These are phyloP conservation scores for Pycnomerus fuliginosus DNA, from an alignment of 2,888 invertebrate species.

Conservation along the genomic window DNA sequence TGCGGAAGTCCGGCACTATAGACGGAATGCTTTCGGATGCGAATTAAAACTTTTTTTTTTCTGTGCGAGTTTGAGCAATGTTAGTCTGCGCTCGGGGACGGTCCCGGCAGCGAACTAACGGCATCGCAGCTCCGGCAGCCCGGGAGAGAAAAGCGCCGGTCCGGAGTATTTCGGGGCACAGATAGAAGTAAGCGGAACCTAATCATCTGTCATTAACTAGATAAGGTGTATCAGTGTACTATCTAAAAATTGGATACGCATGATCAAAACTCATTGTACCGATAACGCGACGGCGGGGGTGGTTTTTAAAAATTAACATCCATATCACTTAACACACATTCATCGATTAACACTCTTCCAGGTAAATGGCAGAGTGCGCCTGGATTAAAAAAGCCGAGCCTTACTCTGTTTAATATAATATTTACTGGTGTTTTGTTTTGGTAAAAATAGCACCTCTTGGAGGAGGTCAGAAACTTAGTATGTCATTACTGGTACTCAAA, in stretches of 20 bases:
- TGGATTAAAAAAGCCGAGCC: too few species aligned
- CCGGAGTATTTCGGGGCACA: slow-evolving; percentile 51
- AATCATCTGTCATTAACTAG: slow-evolving; percentile 21
- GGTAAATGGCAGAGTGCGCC: too few species aligned
- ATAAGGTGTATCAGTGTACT: slow-evolving; percentile 21
- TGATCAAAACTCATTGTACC: slow-evolving; percentile 13
- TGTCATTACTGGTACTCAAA: too few species aligned
- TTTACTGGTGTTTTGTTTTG: too few species aligned
- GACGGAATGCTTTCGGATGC: slow-evolving; percentile 13
- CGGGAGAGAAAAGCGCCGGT: slow-evolving; percentile 56
- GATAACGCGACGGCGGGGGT: slow-evolving; percentile 7
- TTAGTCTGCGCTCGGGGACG: slow-evolving; percentile 39
- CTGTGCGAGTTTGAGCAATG: slow-evolving; percentile 22
- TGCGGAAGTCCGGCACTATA: slow-evolving; percentile 8
- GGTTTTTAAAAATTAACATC: slow-evolving; percentile 14
- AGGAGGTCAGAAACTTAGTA: too few species aligned
- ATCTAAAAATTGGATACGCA: slow-evolving; percentile 18
- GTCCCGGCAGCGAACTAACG: slow-evolving; percentile 48
- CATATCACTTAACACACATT: too few species aligned
- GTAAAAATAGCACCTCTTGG: too few species aligned
- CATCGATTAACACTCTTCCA: too few species aligned
- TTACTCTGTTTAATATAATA: too few species aligned
- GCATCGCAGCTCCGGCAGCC: slow-evolving; percentile 44
- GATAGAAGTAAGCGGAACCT: slow-evolving; percentile 40
- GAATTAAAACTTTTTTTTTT: slow-evolving; percentile 1